Conservation (phyloP, 2,797 vertebrate species). For the Gobio occitaniae region DNA sequence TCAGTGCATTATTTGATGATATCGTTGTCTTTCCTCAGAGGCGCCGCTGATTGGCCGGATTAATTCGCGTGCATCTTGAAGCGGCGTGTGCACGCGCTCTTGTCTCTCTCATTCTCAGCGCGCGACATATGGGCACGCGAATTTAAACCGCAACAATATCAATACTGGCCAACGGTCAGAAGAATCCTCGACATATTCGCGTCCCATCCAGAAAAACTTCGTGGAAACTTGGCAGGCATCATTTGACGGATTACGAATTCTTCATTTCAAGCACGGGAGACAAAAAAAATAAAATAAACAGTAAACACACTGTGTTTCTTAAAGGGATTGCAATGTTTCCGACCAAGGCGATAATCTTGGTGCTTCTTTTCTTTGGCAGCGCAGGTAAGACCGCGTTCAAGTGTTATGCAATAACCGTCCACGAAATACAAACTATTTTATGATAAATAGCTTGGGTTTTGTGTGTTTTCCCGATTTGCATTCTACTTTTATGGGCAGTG, state of each 20-base stretch:
- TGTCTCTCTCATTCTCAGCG: constrained; percentile 21
- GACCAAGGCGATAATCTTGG: constrained; percentile 51
- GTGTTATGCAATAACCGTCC: background rate
- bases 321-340: constrained; percentile 55
- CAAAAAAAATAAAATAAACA: background rate
- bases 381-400: constrained; percentile 55
- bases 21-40: constrained; percentile 23
- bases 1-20: constrained; percentile 23
- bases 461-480: background rate
- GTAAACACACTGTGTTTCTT: background rate
- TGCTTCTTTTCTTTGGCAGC: constrained; percentile 52
- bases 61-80: constrained; percentile 45
- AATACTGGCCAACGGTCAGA: background rate
- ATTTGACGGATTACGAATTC: constrained; percentile 42
- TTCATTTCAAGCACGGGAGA: background rate
- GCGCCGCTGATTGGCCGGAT: constrained; percentile 54
- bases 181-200: background rate
- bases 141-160: constrained; percentile 49
- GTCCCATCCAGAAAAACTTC: constrained; percentile 11
- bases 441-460: constrained; percentile 3
- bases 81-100: constrained; percentile 42
- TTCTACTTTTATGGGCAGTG: constrained; percentile 33
- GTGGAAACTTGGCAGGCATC: constrained; percentile 8
- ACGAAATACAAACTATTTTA: background rate
- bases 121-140: constrained; percentile 35